phyloP scores from a whole-genome alignment of 1,140 invertebrate genomes.

The Solenopsis invicta region DNA sequence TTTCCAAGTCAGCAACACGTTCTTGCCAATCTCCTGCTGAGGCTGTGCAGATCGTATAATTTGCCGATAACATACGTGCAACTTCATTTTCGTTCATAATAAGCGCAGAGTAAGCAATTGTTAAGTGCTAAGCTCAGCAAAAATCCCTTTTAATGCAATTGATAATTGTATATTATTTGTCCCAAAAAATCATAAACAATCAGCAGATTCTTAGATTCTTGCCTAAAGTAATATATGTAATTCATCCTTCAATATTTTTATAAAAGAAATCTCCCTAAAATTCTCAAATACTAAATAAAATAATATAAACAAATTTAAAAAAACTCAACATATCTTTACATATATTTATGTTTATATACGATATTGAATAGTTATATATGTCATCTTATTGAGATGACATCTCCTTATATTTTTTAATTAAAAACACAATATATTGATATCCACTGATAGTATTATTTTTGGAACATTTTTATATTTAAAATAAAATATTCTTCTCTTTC shows the following conservation, averaged over 20 bases:
- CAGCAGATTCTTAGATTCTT: slow-evolving; percentile 16
- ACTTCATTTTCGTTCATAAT: slow-evolving; percentile 62
- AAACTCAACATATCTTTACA: background rate
- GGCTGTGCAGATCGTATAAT: slow-evolving; percentile 83
- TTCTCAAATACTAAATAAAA: background rate
- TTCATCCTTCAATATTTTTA: no score
- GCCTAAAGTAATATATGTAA: slow-evolving; percentile 1
- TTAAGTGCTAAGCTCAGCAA: slow-evolving; percentile 21
- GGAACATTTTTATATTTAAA: slow-evolving; percentile 9
- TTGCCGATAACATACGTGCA: slow-evolving; percentile 70
- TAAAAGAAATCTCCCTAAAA: background rate
- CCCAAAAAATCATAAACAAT: slow-evolving; percentile 8
- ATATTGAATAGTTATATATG: background rate
- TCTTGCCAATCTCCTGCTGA: slow-evolving; percentile 83
- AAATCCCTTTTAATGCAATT: background rate
- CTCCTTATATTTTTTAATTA: background rate
- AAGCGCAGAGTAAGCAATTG: slow-evolving; percentile 66
- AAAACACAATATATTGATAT: background rate
- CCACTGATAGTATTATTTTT: background rate
- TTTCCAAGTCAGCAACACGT: slow-evolving; percentile 82
- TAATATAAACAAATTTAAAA: background rate
- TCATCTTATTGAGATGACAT: background rate
- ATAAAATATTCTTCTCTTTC: background rate
- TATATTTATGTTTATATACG: no score
- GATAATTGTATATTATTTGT: slow-evolving; percentile 42